phyloP scores from a whole-genome alignment of 2,797 vertebrate genomes.

The Microcaecilia unicolor region DNA sequence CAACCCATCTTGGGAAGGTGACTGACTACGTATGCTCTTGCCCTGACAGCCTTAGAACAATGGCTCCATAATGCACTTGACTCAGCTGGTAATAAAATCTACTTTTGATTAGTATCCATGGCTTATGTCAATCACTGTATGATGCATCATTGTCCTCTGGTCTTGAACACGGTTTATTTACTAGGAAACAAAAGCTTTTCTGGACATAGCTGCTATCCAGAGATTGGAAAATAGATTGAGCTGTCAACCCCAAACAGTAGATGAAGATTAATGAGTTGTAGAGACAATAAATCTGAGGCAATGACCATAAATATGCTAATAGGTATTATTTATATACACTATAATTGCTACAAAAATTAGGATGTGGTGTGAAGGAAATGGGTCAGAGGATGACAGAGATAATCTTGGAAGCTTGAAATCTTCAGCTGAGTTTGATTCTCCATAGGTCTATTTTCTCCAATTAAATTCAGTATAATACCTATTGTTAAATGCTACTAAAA shows the following conservation, averaged over 20 bases:
- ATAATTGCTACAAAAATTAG: constrained; percentile 77
- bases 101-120: constrained; percentile 82
- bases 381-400: constrained; percentile 60
- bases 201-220: constrained; percentile 62
- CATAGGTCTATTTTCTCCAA: constrained; percentile 64
- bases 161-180: constrained; percentile 75
- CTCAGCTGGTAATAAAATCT: constrained; percentile 86
- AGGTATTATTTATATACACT: constrained; percentile 74
- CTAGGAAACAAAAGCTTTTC: constrained; percentile 78
- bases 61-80: constrained; percentile 61
- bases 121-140: constrained; percentile 84
- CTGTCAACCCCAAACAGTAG: constrained; percentile 91
- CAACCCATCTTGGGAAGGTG: constrained; percentile 66
- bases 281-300: constrained; percentile 96
- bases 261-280: constrained; percentile 97
- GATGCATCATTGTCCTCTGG: constrained; percentile 57
- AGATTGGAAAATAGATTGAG: constrained; percentile 97
- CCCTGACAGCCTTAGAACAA: constrained; percentile 62
- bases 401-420: constrained; percentile 52
- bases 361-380: constrained; percentile 62
- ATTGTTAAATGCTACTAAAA: constrained; percentile 51
- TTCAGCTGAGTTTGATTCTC: constrained; percentile 50
- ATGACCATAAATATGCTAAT: constrained; percentile 99
- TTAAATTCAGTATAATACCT: constrained; percentile 43
- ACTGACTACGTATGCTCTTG: constrained; percentile 61